Conservation (phyloP, 2,797 vertebrate genomes). For the Xyrichtys novacula region DNA sequence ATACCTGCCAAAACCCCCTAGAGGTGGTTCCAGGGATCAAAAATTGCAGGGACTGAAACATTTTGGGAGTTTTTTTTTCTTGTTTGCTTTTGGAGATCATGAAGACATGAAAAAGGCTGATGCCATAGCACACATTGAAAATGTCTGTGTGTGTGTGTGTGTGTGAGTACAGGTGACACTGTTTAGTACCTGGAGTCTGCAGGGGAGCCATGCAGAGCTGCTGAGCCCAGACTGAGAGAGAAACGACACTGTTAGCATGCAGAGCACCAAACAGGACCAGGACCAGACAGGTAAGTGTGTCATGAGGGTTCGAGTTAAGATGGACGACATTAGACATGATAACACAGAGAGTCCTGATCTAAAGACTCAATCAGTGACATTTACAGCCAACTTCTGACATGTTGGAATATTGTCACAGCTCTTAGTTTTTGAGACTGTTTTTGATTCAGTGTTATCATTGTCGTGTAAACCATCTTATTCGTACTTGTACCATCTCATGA, state of each 20-base stretch:
- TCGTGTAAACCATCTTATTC: no score
- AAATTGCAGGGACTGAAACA: no score
- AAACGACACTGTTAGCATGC: slow-evolving; percentile 61
- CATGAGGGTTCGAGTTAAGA: slow-evolving; percentile 18
- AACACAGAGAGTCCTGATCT: no score
- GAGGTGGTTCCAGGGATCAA: no score
- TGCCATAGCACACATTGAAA: no score
- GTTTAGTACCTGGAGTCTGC: slow-evolving; percentile 63
- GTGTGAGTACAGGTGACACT: neutral
- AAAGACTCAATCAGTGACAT: no score
- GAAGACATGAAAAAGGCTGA: no score
- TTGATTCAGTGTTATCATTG: no score
- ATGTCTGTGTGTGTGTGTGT: neutral
- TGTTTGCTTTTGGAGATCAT: neutral
- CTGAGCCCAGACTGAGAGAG: slow-evolving; percentile 76
- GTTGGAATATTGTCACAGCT: no score
- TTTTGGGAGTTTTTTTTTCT: no score
- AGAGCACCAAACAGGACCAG: neutral
- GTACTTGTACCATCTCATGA: slow-evolving; percentile 9
- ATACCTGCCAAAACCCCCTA: no score
- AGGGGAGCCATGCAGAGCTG: slow-evolving; percentile 65
- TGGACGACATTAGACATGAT: neutral
- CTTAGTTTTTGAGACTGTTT: no score
- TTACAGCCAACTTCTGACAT: slow-evolving; percentile 7
- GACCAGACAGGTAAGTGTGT: neutral